phyloP scores from a whole-genome alignment of 2,113 vertebrate genomes.

The Holacanthus passer region DNA sequence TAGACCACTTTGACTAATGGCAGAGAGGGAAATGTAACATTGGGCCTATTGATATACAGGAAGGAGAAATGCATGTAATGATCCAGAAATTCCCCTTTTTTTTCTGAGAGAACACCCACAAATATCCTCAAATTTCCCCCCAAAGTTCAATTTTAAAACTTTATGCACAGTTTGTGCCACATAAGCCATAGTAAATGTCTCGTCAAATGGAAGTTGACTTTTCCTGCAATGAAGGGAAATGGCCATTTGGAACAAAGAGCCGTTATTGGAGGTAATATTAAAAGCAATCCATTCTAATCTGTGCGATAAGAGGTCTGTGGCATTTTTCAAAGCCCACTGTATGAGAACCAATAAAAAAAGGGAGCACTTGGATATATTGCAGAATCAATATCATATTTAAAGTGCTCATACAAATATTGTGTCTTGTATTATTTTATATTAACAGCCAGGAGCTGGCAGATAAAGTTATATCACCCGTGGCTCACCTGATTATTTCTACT shows the following conservation, averaged over 20 bases:
- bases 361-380: constrained; percentile 61
- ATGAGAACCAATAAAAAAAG: constrained; percentile 61
- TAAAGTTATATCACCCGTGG: constrained; percentile 49
- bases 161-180: constrained; percentile 54
- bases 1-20: constrained; percentile 70
- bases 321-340: constrained; percentile 66
- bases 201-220: constrained; percentile 74
- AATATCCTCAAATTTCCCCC: constrained; percentile 30
- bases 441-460: constrained; percentile 50
- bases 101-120: constrained; percentile 39
- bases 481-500: constrained; percentile 22
- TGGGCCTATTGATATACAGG: constrained; percentile 48
- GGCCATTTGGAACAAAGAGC: constrained; percentile 67
- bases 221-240: constrained; percentile 65
- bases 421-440: constrained; percentile 66
- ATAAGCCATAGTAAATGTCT: constrained; percentile 66
- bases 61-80: constrained; percentile 51
- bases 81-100: constrained; percentile 52
- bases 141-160: constrained; percentile 71
- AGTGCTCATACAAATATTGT: constrained; percentile 64
- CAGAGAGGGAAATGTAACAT: constrained; percentile 51
- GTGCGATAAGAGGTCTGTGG: constrained; percentile 55
- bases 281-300: constrained; percentile 80
- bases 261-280: constrained; percentile 74
- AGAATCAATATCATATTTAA: constrained; percentile 76